Evolutionary conservation across 2,888 invertebrate species (phyloP), one percentile per base, ranked within the genome.

Genomic region (Serrognathus titanus): DNA sequence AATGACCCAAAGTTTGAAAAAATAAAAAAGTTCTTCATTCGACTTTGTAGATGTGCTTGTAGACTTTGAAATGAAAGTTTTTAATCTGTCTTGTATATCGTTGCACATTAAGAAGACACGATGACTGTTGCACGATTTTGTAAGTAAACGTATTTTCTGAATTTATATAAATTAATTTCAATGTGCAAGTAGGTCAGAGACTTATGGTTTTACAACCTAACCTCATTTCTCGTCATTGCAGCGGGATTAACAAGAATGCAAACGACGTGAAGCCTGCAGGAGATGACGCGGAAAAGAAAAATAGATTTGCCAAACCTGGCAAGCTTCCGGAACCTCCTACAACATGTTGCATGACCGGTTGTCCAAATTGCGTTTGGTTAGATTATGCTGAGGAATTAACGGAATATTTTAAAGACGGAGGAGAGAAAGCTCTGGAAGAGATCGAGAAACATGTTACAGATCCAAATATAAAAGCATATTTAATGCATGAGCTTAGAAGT

Each of bases 341-440:
- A 2, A 87, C 85, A 24, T 97, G 96, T 75, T 97, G 96, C 70
- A 90, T 90, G 85, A 90, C 93, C 0, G 95, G 95, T 0, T 97
- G 97, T 79, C 82, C 89, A 0, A 95, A 94, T 77, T 97, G 97
- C 75, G 95, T 97, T 4, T 96, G 92, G 89, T 86, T 97, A 51
- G 85, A 87, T 11, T 96, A 95, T 81, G 95, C 94, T 0, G 90
- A 94, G 67, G 85, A 89, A 16, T 68, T 96, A 45, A 80, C 83
- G 3, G 73, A 80, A 51, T 73, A 72, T 61, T 77, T 69, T 59
- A 77, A 83, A 61, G 86, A 87, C 63, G 88, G 89, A 12, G 88
- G 88, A 0, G 84, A 85, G 48, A 82, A 86, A 53, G 83, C 87
- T 0, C 81, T 85, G 35, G 83, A 88, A 70, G 81, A 84, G 53